Base-by-base conservation (phyloP, 2,888 invertebrate species). In the Nomada hirtipes region DNA sequence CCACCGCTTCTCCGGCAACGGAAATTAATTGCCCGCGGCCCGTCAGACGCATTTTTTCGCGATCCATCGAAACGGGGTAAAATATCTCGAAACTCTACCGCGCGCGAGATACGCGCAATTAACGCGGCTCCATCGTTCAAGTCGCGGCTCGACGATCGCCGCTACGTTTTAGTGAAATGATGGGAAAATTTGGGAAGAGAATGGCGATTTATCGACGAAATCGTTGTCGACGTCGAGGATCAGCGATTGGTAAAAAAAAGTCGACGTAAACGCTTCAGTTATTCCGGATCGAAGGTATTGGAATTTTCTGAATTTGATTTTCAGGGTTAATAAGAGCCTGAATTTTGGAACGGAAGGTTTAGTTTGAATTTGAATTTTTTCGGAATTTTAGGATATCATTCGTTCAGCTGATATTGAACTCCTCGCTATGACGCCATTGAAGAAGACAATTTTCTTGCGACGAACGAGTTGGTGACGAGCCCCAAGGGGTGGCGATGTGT, bases 1-100 rank as follows among this genome's bases (percentile, higher is more conserved):
- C n/a, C 52, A 42, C 18, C 67, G 52, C 70, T 64, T 68, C 63
- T 79, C 61, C 53, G 13, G 77, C 67, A 75, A 61, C 74, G 82
- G 79, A 81, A 85, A 85, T 83, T 80, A 85, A 85, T 85, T 85
- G 85, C 85, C 68, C 79, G 83, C 83, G 64, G 74, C 64, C 71
- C 65, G 76, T 75, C 83, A 75, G 64, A 61, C 75, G 53, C 77
- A 83, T 72, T 82, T 80, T 79, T 79, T 42, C 69, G 59, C 68
- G 75, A 75, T 80, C 72, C 80, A 42, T 42, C 61, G 67, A 73
- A 77, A 76, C 76, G 59, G 50, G 69, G 73, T 85, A 75, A 83
- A 85, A 85, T 82, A 85, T 85, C 83, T 77, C 70, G 85, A 79
- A 79, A 79, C 84, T 67, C 74, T 60, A 60, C 29, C 57, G 20